Conservation (phyloP, 2,797 vertebrate genomes). For the Rousettus madagascariensis region DNA sequence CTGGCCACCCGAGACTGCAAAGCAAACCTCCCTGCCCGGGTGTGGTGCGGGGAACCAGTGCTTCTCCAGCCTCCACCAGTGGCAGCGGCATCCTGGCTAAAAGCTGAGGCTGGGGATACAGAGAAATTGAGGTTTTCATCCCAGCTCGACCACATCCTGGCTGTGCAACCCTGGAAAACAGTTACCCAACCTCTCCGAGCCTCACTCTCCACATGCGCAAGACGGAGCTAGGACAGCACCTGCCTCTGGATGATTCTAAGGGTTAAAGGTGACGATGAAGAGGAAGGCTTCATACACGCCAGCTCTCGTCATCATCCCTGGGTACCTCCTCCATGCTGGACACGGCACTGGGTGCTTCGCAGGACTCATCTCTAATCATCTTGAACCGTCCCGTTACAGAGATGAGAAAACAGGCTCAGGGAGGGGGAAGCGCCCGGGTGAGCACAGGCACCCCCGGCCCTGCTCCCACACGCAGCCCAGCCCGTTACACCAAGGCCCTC, state of each 20-base stretch:
- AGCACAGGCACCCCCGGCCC: neutral
- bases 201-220: neutral
- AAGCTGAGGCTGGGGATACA: neutral
- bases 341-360: rapidly evolving
- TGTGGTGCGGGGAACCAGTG: rapidly evolving
- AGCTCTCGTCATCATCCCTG: neutral
- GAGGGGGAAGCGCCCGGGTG: neutral
- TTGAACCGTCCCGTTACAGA: neutral
- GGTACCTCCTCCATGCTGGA: neutral
- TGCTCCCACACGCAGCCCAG: neutral
- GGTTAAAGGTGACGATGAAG: neutral
- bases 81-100: neutral
- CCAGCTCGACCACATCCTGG: neutral
- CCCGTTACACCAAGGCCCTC: neutral
- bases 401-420: neutral
- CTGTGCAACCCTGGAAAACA: neutral
- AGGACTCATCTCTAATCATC: neutral
- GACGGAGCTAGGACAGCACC: neutral
- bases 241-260: neutral
- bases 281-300: neutral
- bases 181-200: neutral
- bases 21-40: neutral
- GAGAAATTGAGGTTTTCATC: neutral
- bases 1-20: rapidly evolving
- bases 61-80: neutral